Conservation (phyloP, 2,888 invertebrate genomes). For the Cremastinae sp. region DNA sequence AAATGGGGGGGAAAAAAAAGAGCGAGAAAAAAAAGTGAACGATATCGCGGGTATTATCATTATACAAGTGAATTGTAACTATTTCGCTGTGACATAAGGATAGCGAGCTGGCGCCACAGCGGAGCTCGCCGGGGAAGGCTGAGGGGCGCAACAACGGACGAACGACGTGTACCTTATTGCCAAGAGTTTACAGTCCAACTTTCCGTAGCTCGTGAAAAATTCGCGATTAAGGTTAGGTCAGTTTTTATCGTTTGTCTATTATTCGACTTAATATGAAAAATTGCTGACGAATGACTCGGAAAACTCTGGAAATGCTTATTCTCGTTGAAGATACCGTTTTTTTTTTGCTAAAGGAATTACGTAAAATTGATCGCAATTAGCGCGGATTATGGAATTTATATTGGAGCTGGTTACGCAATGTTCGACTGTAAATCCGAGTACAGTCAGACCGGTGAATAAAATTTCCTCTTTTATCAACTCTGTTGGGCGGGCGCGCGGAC, state of each 20-base stretch:
- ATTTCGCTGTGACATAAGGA: conserved; percentile 58
- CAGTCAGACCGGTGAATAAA: conserved; percentile 51
- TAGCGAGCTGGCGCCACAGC: conserved; percentile 58
- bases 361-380: too few species aligned
- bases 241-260: too few species aligned
- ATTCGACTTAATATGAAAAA: too few species aligned
- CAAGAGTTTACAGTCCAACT: conserved; percentile 20
- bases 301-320: too few species aligned
- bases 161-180: conserved; percentile 32
- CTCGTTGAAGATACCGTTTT: too few species aligned
- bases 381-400: too few species aligned
- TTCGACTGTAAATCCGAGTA: conserved; percentile 37
- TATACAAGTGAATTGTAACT: conserved; percentile 64
- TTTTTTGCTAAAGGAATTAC: too few species aligned
- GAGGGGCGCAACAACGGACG: conserved; percentile 9
- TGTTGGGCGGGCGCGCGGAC: conserved; percentile 31
- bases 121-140: conserved; percentile 26
- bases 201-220: neutral
- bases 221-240: too few species aligned
- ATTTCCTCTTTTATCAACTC: conserved; percentile 36
- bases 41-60: conserved; percentile 55
- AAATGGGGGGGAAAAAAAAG: neutral
- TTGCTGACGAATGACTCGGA: too few species aligned
- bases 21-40: conserved; percentile 25
- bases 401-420: neutral